These are phyloP conservation scores for Leucophora obtusa DNA, from an alignment of 2,888 invertebrate genomes.

Conservation along the genomic window DNA sequence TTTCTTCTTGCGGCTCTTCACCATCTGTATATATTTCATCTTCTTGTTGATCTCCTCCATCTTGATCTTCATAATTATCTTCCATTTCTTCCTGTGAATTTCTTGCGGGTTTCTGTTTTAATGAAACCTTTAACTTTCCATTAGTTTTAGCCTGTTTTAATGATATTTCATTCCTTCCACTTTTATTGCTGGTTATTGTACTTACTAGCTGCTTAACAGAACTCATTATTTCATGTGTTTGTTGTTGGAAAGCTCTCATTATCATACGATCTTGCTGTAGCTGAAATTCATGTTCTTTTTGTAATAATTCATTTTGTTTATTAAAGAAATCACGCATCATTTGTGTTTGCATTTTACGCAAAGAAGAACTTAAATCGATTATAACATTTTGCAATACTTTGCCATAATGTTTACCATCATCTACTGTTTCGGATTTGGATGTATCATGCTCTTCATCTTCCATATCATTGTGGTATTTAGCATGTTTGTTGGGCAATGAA, in stretches of 20 bases:
- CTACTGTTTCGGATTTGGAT: background rate
- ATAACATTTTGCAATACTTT: slow-evolving; percentile 72
- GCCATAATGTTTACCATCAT: slow-evolving; percentile 52
- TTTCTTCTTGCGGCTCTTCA: slow-evolving; percentile 34
- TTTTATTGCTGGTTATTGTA: slow-evolving; percentile 27
- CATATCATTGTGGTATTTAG: slow-evolving; percentile 34
- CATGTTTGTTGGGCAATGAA: slow-evolving; percentile 41
- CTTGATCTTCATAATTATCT: background rate
- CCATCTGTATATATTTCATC: slow-evolving; percentile 47
- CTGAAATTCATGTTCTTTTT: slow-evolving; percentile 76
- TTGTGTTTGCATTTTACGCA: slow-evolving; percentile 73
- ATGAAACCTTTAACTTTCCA: slow-evolving; percentile 6
- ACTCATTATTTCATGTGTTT: slow-evolving; percentile 71
- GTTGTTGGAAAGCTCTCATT: slow-evolving; percentile 74
- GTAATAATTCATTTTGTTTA: slow-evolving; percentile 74
- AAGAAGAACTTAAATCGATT: slow-evolving; percentile 71
- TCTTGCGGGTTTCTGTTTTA: background rate
- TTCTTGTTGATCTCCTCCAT: slow-evolving; percentile 31
- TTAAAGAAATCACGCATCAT: slow-evolving; percentile 75
- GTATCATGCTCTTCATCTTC: slow-evolving; percentile 45
- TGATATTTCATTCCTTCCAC: slow-evolving; percentile 1
- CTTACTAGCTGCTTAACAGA: slow-evolving; percentile 68
- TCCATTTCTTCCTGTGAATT: slow-evolving; percentile 21
- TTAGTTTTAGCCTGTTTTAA: slow-evolving; percentile 1
- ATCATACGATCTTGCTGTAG: slow-evolving; percentile 74